phyloP scores from a whole-genome alignment of 2,113 vertebrate species.

The Xenus cinereus region DNA sequence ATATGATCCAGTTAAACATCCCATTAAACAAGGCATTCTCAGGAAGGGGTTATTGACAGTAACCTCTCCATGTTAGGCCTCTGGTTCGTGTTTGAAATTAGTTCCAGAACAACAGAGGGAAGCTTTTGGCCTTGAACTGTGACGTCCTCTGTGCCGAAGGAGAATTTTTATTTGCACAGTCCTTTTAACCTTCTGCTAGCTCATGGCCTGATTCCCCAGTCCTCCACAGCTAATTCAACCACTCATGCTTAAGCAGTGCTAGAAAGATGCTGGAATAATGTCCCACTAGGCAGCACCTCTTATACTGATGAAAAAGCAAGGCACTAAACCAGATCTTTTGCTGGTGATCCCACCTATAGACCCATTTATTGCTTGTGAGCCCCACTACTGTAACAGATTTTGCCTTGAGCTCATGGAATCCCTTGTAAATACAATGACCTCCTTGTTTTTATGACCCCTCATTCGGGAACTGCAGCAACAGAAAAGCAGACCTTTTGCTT shows the following conservation, averaged over 20 bases:
- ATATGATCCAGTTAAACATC: neutral
- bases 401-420: neutral
- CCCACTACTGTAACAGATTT: neutral
- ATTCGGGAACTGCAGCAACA: neutral
- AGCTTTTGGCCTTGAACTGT: conserved; percentile 31
- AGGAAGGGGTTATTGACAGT: neutral
- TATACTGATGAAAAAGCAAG: neutral
- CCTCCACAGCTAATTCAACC: neutral
- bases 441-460: neutral
- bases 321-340: neutral
- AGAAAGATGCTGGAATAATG: neutral
- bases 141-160: neutral
- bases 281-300: neutral
- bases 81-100: conserved; percentile 22
- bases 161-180: neutral
- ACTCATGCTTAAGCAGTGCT: neutral
- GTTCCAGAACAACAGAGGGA: conserved; percentile 33
- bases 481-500: neutral
- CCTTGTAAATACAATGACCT: neutral
- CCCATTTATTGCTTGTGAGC: neutral
- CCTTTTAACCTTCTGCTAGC: conserved; percentile 23
- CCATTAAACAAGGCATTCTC: neutral
- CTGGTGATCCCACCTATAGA: neutral
- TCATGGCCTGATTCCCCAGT: neutral
- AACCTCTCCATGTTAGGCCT: conserved; percentile 12